phyloP scores from a whole-genome alignment of 2,113 vertebrate genomes.

The Nymphicus hollandicus region DNA sequence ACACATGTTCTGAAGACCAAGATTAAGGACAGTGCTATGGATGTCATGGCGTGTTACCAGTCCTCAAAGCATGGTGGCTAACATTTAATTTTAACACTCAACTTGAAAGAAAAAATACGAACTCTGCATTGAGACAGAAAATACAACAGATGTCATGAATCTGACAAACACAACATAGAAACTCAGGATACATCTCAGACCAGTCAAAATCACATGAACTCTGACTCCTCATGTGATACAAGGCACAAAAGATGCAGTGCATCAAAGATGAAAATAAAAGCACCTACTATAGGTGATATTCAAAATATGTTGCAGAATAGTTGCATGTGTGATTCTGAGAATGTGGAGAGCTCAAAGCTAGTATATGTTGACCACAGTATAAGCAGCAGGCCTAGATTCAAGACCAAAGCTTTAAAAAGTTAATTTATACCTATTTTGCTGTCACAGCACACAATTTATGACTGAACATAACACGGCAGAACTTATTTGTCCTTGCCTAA shows the following conservation, averaged over 20 bases:
- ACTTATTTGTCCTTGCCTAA: neutral
- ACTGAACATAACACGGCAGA: neutral
- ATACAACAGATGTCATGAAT: accelerated
- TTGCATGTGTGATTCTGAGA: neutral
- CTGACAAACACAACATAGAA: neutral
- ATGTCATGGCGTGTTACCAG: neutral
- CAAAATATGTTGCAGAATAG: neutral
- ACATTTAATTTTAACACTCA: neutral
- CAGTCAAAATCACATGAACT: neutral
- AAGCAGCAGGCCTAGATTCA: neutral
- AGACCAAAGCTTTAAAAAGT: neutral
- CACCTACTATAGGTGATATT: accelerated
- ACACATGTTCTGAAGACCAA: neutral
- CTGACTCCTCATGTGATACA: neutral
- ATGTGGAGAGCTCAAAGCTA: neutral
- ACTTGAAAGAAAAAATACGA: neutral
- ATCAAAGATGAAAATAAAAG: neutral
- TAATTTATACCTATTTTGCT: neutral
- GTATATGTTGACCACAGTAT: neutral
- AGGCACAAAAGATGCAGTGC: neutral
- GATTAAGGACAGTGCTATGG: neutral
- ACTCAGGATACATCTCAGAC: neutral
- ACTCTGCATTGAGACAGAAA: neutral
- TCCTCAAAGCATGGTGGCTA: neutral
- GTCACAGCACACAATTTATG: neutral